Evolutionary conservation across 2,797 vertebrate species (phyloP).

Genomic region (Notamacropus eugenii): DNA sequence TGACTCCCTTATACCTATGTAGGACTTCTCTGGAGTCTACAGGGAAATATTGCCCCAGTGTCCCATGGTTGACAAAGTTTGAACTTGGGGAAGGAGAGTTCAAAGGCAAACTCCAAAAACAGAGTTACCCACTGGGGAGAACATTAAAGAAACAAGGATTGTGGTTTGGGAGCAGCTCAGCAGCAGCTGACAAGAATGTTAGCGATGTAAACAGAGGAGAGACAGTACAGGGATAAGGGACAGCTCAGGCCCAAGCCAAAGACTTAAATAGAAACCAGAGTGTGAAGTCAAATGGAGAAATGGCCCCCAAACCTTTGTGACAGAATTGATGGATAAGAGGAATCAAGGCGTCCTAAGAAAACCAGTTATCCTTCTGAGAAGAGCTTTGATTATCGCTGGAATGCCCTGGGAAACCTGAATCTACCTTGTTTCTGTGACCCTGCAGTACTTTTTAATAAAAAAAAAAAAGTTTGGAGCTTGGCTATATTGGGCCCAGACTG

Average conservation of each 20-base stretch:
- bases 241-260: not conserved
- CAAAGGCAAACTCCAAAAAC: not conserved
- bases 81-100: not conserved
- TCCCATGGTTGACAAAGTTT: conserved; percentile 20
- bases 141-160: conserved; percentile 9
- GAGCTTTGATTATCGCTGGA: not conserved
- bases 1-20: not conserved
- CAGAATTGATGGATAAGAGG: not conserved
- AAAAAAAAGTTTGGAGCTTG: not conserved
- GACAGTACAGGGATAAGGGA: not conserved
- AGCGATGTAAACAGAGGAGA: conserved; percentile 1
- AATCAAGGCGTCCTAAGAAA: not conserved
- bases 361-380: not conserved
- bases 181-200: not conserved
- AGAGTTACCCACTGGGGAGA: conserved; percentile 19
- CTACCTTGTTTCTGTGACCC: not conserved
- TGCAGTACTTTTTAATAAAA: not conserved
- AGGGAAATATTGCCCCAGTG: conserved; percentile 17
- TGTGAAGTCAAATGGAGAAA: not conserved
- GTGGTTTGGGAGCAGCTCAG: not conserved
- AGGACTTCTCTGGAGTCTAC: not conserved
- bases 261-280: not conserved
- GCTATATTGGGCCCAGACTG: not conserved
- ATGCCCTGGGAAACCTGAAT: not conserved
- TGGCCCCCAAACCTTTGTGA: not conserved